Percentiles rank a stretch among this genome's conserved stretches.
phyloP scores from a whole-genome alignment of 2,888 invertebrate genomes.

The Lacanobia wlatinum region DNA sequence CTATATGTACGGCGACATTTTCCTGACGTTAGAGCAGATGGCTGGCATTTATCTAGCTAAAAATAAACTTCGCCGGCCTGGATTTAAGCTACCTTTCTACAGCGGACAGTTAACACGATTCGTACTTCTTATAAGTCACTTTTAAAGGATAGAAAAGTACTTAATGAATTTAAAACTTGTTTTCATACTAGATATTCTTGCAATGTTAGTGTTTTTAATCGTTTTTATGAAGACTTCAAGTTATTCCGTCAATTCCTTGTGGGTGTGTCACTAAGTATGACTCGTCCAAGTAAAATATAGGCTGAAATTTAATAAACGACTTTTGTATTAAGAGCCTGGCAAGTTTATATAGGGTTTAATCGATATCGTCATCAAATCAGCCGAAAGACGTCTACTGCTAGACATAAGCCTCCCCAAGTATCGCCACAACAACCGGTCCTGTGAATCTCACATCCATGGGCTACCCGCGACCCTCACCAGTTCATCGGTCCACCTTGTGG shows the following conservation, averaged over 20 bases:
- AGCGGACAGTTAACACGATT: conserved; percentile 4
- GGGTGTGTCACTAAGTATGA: not conserved
- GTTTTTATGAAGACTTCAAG: not conserved
- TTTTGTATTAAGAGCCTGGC: not conserved
- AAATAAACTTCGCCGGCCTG: conserved; percentile 24
- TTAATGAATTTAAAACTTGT: not conserved
- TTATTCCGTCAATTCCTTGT: not conserved
- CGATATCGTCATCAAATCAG: not conserved
- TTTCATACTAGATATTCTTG: not conserved
- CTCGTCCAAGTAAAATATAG: not conserved
- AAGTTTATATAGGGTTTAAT: not conserved
- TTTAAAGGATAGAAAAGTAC: not conserved
- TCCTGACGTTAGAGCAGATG: not conserved
- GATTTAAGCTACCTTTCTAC: conserved; percentile 14
- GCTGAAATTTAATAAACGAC: not conserved
- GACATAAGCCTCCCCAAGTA: no score
- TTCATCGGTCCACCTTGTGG: no score
- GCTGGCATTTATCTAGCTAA: conserved; percentile 36
- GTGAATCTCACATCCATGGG: no score
- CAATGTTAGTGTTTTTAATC: not conserved
- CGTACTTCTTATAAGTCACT: not conserved
- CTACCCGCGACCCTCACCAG: no score
- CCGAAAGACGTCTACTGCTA: no score
- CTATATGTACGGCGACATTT: conserved; percentile 5
- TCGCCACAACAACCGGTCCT: no score